phyloP scores from a whole-genome alignment of 2,797 vertebrate genomes.

The Sitta carolinensis region DNA sequence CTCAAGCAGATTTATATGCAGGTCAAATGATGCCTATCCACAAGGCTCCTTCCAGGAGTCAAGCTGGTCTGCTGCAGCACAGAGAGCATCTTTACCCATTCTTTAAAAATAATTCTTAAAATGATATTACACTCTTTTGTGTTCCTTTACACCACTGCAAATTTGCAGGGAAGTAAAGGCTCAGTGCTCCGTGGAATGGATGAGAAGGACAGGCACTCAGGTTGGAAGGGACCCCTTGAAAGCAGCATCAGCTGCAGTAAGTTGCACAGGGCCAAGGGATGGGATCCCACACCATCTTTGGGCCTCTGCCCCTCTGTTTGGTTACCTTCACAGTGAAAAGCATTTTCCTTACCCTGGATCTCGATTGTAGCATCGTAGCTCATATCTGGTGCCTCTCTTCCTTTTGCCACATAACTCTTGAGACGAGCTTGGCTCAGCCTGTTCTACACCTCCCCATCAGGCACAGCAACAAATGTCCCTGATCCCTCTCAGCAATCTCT shows the following conservation, averaged over 20 bases:
- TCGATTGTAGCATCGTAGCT: background rate
- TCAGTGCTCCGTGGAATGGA: background rate
- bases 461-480: background rate
- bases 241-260: background rate
- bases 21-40: background rate
- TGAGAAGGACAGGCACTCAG: background rate
- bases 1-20: background rate
- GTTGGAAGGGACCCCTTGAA: background rate
- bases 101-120: background rate
- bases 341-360: background rate
- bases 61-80: background rate
- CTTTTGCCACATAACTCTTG: background rate
- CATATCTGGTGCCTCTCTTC: fast-evolving
- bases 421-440: background rate
- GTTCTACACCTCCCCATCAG: background rate
- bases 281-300: background rate
- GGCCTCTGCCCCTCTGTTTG: background rate
- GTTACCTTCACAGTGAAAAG: background rate
- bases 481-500: background rate
- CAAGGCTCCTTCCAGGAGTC: background rate
- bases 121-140: background rate
- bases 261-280: background rate
- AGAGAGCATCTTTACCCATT: fast-evolving
- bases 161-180: background rate
- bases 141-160: background rate